Evolutionary conservation across 2,888 invertebrate genomes (phyloP).

Genomic region (Cecidostiba fungosa): DNA sequence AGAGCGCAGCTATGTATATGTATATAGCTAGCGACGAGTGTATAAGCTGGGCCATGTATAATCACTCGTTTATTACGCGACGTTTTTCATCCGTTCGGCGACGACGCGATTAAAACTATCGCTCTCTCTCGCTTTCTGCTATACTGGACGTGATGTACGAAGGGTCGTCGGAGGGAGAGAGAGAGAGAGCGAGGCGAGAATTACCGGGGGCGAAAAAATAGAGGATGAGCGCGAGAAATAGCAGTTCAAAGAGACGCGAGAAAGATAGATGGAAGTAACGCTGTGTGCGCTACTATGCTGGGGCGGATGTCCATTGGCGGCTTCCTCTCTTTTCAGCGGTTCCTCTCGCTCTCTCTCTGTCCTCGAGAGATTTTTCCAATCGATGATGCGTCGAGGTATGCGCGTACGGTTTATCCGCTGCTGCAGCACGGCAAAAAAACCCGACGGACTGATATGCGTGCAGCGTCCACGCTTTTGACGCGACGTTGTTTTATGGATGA

Average conservation of each 20-base stretch:
- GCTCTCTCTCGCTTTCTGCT: conserved; percentile 49
- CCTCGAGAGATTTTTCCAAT: conserved; percentile 53
- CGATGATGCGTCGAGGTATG: conserved; percentile 11
- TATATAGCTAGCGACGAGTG: not conserved
- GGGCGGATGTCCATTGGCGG: conserved; percentile 33
- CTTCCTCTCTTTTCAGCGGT: conserved; percentile 48
- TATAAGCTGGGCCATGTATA: conserved; percentile 45
- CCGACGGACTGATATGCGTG: conserved; percentile 24
- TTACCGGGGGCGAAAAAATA: not conserved
- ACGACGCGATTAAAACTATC: conserved; percentile 50
- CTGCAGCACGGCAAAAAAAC: not conserved
- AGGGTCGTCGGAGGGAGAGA: not conserved
- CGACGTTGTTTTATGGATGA: conserved; percentile 40
- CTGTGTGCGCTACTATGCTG: not conserved
- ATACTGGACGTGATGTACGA: conserved; percentile 39
- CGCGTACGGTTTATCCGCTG: not conserved
- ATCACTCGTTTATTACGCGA: conserved; percentile 64
- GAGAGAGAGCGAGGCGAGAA: conserved; percentile 13
- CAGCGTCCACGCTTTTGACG: conserved; percentile 11
- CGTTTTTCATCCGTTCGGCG: conserved; percentile 58
- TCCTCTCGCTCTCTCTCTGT: not conserved
- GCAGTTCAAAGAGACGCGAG: conserved; percentile 28
- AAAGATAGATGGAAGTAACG: conserved; percentile 45
- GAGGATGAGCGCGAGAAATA: not conserved
- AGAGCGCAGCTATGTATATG: not conserved